Conservation (phyloP, 64 coral and sea anemone genomes). For the Pocillopora verrucosa region DNA sequence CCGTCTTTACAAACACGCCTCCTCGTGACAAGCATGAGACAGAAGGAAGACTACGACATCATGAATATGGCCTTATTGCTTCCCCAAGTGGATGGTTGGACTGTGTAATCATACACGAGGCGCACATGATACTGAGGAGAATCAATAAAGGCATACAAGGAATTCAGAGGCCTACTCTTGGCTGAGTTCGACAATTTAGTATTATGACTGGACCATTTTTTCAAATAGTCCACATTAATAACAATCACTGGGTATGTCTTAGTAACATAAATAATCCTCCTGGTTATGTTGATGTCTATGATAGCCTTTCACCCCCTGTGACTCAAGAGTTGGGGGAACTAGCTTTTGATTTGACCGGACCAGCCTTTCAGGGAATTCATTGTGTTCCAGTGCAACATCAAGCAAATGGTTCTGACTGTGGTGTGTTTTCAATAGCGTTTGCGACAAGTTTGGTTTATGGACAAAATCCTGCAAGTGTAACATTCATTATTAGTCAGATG, state of each 20-base stretch:
- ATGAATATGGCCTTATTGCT: slow-evolving; percentile 56
- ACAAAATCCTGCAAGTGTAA: neutral
- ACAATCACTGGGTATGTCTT: slow-evolving; percentile 18
- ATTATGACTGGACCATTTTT: slow-evolving; percentile 10
- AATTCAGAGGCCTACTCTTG: slow-evolving; percentile 27
- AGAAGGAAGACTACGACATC: slow-evolving; percentile 42
- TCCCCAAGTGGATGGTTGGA: neutral
- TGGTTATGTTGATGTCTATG: slow-evolving; percentile 12
- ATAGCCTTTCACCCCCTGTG: too few relatives aligned
- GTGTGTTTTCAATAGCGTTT: too few relatives aligned
- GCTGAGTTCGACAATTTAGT: neutral
- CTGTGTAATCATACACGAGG: neutral
- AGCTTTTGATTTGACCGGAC: too few relatives aligned
- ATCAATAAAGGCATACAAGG: neutral
- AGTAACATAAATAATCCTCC: neutral
- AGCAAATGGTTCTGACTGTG: too few relatives aligned
- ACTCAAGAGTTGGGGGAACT: too few relatives aligned
- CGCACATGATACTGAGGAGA: too few relatives aligned
- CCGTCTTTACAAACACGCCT: slow-evolving; percentile 6
- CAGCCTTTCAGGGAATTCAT: too few relatives aligned
- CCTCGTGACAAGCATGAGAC: slow-evolving; percentile 50
- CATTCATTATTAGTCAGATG: slow-evolving; percentile 40
- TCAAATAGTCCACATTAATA: neutral
- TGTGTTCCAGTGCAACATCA: too few relatives aligned
- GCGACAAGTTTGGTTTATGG: too few relatives aligned